Evolutionary conservation across 2,113 vertebrate species (phyloP).

Genomic region (Bambusicola thoracicus): DNA sequence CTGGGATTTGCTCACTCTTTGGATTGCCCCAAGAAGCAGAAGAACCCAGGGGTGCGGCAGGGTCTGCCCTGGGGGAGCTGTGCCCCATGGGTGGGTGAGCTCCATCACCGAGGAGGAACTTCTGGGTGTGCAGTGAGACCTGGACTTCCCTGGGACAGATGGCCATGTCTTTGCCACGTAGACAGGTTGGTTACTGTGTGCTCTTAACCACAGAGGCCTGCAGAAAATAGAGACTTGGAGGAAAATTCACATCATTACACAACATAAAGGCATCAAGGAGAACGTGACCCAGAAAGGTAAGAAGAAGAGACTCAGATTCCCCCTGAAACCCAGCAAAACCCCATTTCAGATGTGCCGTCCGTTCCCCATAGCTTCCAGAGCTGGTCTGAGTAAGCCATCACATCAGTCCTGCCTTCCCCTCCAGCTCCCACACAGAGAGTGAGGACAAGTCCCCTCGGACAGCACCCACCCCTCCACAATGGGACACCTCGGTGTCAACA

Average conservation of each 20-base stretch:
- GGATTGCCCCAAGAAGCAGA: neutral
- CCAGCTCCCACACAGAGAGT: neutral
- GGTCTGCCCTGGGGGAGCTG: accelerated
- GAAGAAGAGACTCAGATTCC: neutral
- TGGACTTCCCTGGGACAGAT: neutral
- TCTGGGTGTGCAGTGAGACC: neutral
- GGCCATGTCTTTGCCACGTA: accelerated
- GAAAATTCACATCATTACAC: neutral
- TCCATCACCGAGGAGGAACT: neutral
- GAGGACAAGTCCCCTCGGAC: neutral
- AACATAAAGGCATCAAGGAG: neutral
- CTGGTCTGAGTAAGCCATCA: neutral
- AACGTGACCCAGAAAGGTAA: accelerated
- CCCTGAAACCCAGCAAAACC: neutral
- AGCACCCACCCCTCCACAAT: accelerated
- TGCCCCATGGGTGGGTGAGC: neutral
- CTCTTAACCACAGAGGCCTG: neutral
- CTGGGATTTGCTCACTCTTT: neutral
- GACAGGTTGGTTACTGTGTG: neutral
- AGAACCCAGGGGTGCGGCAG: accelerated
- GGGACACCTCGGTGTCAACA: neutral
- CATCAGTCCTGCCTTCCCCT: neutral
- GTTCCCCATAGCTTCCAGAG: neutral
- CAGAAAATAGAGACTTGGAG: neutral
- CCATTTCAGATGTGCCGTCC: neutral